phyloP scores from a whole-genome alignment of 2,797 vertebrate genomes.

The Protosalanx chinensis region DNA sequence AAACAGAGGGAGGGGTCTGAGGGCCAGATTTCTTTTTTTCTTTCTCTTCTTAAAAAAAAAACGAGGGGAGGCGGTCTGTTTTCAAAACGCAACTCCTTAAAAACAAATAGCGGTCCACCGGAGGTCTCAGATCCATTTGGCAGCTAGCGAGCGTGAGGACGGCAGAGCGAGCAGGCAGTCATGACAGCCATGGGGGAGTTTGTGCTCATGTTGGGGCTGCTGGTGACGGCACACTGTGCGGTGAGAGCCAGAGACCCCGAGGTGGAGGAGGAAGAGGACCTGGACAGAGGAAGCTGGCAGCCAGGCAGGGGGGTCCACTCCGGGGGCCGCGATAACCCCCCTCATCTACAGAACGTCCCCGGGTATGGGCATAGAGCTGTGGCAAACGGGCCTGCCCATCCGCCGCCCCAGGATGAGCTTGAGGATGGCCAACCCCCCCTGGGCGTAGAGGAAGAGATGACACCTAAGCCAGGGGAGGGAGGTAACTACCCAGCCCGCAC shows the following conservation, averaged over 20 bases:
- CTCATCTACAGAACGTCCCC: slow-evolving; percentile 4
- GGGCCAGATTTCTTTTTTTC: neutral
- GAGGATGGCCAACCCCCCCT: neutral
- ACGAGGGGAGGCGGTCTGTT: slow-evolving; percentile 43
- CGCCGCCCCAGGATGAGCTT: neutral
- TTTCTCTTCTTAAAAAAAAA: neutral
- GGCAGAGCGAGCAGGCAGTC: slow-evolving; percentile 17
- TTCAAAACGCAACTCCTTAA: slow-evolving; percentile 49
- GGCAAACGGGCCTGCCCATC: neutral
- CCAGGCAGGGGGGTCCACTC: slow-evolving; percentile 12
- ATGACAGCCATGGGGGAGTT: slow-evolving; percentile 54
- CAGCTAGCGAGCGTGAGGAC: slow-evolving; percentile 13
- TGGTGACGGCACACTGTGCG: slow-evolving; percentile 61
- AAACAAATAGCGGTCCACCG: slow-evolving; percentile 44
- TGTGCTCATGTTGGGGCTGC: slow-evolving; percentile 62
- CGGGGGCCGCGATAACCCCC: slow-evolving; percentile 1
- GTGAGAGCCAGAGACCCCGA: slow-evolving; percentile 67
- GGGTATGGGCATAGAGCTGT: neutral
- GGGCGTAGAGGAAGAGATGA: slow-evolving; percentile 7
- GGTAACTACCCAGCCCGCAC: slow-evolving; percentile 31
- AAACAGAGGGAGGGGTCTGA: slow-evolving; percentile 39
- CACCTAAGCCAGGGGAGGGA: slow-evolving; percentile 18
- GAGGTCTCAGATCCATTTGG: slow-evolving; percentile 28
- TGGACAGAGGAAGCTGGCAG: slow-evolving; percentile 20
- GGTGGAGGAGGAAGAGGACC: slow-evolving; percentile 52